Conservation (phyloP, 2,888 invertebrate genomes). For the Platycnemis pennipes region DNA sequence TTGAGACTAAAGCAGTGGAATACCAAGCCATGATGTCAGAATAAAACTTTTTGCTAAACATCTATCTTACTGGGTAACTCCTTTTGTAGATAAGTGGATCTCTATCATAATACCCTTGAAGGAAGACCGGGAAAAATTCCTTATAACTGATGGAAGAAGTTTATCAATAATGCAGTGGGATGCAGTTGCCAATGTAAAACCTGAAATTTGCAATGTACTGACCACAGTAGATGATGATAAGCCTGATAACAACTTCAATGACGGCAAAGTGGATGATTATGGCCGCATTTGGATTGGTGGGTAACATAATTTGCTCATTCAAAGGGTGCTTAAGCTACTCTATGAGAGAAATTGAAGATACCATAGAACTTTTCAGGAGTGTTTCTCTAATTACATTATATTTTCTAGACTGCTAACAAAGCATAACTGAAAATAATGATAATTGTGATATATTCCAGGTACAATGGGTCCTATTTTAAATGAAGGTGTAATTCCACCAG, state of each 20-base stretch:
- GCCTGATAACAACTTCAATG: constrained; percentile 76
- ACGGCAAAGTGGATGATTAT: constrained; percentile 78
- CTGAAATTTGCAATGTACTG: constrained; percentile 70
- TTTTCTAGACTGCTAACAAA: no score
- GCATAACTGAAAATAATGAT: neutral
- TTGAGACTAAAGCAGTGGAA: no score
- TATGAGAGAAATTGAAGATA: neutral
- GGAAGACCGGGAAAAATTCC: constrained; percentile 73
- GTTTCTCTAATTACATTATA: no score
- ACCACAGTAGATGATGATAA: constrained; percentile 74
- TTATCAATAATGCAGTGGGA: constrained; percentile 74
- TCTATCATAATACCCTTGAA: constrained; percentile 74
- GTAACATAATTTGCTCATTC: neutral
- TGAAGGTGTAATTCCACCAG: constrained; percentile 25
- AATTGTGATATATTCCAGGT: neutral
- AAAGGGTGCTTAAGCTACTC: no score
- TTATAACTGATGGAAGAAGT: constrained; percentile 73
- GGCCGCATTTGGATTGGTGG: constrained; percentile 78
- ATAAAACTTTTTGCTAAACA: neutral
- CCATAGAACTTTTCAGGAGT: no score
- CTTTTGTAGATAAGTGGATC: constrained; percentile 33
- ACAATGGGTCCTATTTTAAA: constrained; percentile 49
- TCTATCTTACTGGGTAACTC: neutral
- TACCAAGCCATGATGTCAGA: no score
- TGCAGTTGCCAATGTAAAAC: constrained; percentile 71